Base-by-base conservation (phyloP, 2,888 invertebrate species). In the Acronicta aceris region DNA sequence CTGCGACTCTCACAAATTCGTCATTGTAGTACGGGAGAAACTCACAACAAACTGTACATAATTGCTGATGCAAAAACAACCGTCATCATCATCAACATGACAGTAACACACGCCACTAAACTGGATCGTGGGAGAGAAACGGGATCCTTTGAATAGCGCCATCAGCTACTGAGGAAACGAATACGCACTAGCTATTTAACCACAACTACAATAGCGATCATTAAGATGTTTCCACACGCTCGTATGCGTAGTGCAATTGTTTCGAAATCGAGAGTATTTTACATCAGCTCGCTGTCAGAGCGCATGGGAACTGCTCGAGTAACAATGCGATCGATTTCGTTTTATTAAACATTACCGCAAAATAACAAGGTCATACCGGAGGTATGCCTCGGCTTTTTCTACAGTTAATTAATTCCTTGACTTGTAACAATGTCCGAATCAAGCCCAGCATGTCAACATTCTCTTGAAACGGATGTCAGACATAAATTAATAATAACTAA, bases 81-180 rank as follows among this genome's bases (percentile, higher is more conserved):
- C 87, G 83, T 85, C 89, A 87, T 87, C 92, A 91, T 91, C 90
- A 90, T 83, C 88, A n/a, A n/a, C n/a, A 83, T 84, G 88, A 87
- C 89, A 89, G 89, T 89, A 92, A 87, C 87, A 92, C 90, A 92
- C 90, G 89, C 87, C 87, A 84, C 75, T 81, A 80, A 94, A 92
- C 85, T 93, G 87, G 92, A 91, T 90, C 94, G 94, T 94, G 94
- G 92, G 94, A 94, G 90, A 86, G 89, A 91, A 92, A 93, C 91
- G 92, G 92, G 90, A 92, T 84, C 84, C 88, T 83, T 83, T 88
- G 84, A 89, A 90, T 89, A 85, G 84, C 83, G 81, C 82, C 88
- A 83, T 82, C 85, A 82, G 81, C 83, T 66, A 82, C 83, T 84
- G 87, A 90, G 91, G 91, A 92, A 92, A 91, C 89, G 83, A 81